Evolutionary conservation across 2,888 invertebrate species (phyloP).

Genomic region (Noctua fimbriata): DNA sequence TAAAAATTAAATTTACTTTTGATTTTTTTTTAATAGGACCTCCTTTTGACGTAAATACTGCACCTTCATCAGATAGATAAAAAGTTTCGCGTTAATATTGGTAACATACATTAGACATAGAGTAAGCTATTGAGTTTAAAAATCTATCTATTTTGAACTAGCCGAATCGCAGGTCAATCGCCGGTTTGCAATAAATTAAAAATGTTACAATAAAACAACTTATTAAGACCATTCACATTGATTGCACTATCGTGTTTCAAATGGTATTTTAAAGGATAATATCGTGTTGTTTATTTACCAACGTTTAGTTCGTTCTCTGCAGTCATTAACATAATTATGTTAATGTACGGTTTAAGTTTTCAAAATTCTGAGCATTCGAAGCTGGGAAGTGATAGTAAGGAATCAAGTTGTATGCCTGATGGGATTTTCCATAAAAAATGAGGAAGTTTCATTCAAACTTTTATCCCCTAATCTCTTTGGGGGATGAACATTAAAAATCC

Average conservation of each 20-base stretch:
- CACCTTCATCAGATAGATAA: background rate
- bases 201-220: constrained; percentile 29
- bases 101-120: background rate
- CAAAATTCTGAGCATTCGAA: background rate
- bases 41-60: background rate
- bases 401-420: background rate
- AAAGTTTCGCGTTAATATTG: background rate
- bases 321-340: constrained; percentile 48
- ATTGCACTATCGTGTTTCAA: constrained; percentile 41
- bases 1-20: background rate
- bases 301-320: constrained; percentile 22
- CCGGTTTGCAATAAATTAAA: background rate
- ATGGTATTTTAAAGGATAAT: constrained; percentile 27
- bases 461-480: background rate
- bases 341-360: constrained; percentile 16
- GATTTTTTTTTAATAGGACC: background rate
- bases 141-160: background rate
- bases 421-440: background rate
- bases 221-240: constrained; percentile 36
- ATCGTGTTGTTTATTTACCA: constrained; percentile 25
- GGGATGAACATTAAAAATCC: background rate
- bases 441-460: background rate
- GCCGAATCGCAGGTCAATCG: background rate
- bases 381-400: background rate
- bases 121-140: background rate